Base-by-base conservation (phyloP, 2,113 vertebrate species). In the Cavia porcellus region DNA sequence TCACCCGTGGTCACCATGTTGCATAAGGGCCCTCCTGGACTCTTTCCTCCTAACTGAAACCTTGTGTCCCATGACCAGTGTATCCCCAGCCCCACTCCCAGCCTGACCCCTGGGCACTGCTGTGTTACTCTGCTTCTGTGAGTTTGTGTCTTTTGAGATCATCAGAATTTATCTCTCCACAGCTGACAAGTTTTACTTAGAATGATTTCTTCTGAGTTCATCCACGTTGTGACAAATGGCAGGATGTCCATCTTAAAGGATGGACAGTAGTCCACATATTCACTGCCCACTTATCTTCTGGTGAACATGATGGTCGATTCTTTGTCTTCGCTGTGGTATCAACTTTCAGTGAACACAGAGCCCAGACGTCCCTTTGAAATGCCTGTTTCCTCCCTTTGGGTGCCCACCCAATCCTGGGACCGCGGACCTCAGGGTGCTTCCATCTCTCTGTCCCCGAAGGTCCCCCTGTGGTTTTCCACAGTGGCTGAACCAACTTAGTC, bases 301-400 rank as follows among this genome's bases (percentile, higher is more conserved):
- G 12, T 52, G 19, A 10, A 7, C 64, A 17, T 52, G 11, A 19
- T 10, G 25, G 9, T 45, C 15, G 0, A 7, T 6, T 17, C 64
- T 30, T 0, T 35, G 2, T n/a, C n/a, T 70, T 66, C 0, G 11
- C 3, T 9, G 17, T 6, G 45, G 25, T 15, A 5, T 32, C 4
- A 35, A 8, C 9, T 25, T 30, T 45, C 22, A 52, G 7, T 47
- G 1, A 35, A 77, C 38, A 25, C 32, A 20, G 19, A 47, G 17
- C 10, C 1, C 72, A 47, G 35, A 3, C 13, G 10, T 22, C 75
- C 38, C 47, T 81, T 30, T 24, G 24, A 30, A 9, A 38, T 10
- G 1, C 20, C 11, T 7, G 35, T n/a, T 30, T 38, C 24, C 62
- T 38, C 81, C n/a, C 35, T 68, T 20, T 9, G 20, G 24, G 17